Conservation (phyloP, 2,797 vertebrate genomes). For the Harpagifer antarcticus region DNA sequence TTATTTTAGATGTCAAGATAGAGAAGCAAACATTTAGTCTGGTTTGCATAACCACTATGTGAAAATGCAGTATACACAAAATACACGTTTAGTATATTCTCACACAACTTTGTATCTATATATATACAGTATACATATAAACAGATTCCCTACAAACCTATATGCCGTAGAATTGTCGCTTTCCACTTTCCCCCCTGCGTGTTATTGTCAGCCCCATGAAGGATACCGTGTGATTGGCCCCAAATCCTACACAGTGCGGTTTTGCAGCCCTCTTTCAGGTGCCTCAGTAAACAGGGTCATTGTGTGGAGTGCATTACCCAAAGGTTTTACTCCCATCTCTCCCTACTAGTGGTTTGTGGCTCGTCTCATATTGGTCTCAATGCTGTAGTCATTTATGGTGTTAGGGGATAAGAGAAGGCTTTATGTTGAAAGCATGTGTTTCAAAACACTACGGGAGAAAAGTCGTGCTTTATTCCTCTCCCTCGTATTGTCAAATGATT, state of each 20-base stretch:
- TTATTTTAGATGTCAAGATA: slow-evolving; percentile 1
- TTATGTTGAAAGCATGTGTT: slow-evolving; percentile 26
- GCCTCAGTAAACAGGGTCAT: slow-evolving; percentile 72
- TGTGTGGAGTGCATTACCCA: slow-evolving; percentile 78
- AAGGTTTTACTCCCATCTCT: slow-evolving; percentile 72
- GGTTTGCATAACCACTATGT: background rate
- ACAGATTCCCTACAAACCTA: slow-evolving; percentile 37
- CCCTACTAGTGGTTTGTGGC: slow-evolving; percentile 51
- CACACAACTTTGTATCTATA: slow-evolving; percentile 24
- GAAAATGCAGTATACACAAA: background rate
- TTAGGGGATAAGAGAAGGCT: slow-evolving; percentile 15
- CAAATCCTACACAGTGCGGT: slow-evolving; percentile 65
- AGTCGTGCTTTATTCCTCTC: slow-evolving; percentile 20
- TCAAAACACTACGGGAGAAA: slow-evolving; percentile 13
- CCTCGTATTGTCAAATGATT: slow-evolving; percentile 29
- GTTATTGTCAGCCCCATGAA: slow-evolving; percentile 58
- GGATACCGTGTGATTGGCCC: slow-evolving; percentile 59
- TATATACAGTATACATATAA: slow-evolving; percentile 1
- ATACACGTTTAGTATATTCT: slow-evolving; percentile 1
- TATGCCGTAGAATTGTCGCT: slow-evolving; percentile 43
- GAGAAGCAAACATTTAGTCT: no score
- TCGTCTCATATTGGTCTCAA: slow-evolving; percentile 48
- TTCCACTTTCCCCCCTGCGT: slow-evolving; percentile 42
- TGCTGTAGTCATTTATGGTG: slow-evolving; percentile 34
- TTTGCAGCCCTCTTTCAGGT: slow-evolving; percentile 73